Conservation (phyloP, 2,797 vertebrate genomes). For the Myripristis murdjan region DNA sequence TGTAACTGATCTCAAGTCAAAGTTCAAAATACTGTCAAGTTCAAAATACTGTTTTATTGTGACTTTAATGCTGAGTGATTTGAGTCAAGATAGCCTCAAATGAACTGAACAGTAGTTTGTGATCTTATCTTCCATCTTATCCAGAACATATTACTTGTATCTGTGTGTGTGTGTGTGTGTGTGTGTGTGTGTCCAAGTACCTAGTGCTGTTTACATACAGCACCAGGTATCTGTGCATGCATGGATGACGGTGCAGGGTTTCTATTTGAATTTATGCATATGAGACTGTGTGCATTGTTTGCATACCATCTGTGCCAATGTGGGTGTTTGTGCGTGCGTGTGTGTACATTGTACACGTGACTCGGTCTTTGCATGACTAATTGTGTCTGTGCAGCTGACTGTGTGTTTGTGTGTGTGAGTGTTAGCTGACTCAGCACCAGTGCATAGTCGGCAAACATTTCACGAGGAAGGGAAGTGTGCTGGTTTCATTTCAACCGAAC, state of each 20-base stretch:
- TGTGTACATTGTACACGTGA: conserved; percentile 46
- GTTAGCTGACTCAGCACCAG: conserved; percentile 60
- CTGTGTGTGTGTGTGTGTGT: too few species aligned
- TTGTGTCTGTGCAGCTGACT: conserved; percentile 13
- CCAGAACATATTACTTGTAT: too few species aligned
- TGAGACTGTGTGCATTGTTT: conserved; percentile 1
- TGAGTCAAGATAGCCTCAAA: not conserved
- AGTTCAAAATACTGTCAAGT: too few species aligned
- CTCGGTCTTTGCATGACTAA: conserved; percentile 36
- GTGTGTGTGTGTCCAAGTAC: too few species aligned
- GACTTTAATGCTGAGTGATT: too few species aligned
- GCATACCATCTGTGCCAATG: not conserved
- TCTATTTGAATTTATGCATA: conserved; percentile 6
- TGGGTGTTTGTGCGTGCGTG: not conserved
- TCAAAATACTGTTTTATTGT: too few species aligned
- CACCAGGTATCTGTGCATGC: too few species aligned
- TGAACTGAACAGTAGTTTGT: too few species aligned
- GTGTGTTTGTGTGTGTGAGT: conserved; percentile 1
- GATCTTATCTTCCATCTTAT: too few species aligned
- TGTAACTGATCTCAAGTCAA: too few species aligned
- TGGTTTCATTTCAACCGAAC: conserved; percentile 74
- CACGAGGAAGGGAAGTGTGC: conserved; percentile 73
- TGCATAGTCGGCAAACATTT: conserved; percentile 60
- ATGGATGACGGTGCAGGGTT: not conserved
- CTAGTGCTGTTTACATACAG: too few species aligned